Percentiles rank a stretch among this genome's conserved stretches.
Conservation (phyloP, 2,888 invertebrate species). For the Meiosimyza platycephala region DNA sequence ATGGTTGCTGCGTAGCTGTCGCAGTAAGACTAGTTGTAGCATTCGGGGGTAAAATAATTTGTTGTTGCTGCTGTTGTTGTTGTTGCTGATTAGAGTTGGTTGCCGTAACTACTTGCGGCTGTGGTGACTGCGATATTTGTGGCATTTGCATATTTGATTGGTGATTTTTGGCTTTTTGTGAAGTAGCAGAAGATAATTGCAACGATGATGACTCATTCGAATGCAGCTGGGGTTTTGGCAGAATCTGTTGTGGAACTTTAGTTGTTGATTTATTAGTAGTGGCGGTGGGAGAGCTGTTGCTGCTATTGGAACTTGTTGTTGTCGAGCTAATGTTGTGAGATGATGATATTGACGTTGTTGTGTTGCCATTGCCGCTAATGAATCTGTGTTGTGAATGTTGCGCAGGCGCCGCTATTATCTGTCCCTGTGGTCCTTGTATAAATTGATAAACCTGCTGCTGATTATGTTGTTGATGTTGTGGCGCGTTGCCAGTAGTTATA, state of each 20-base stretch:
- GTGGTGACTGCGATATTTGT: slow-evolving; percentile 49
- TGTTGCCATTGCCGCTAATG: slow-evolving; percentile 40
- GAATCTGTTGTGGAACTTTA: slow-evolving; percentile 72
- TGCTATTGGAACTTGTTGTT: slow-evolving; percentile 36
- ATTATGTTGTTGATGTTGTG: slow-evolving; percentile 39
- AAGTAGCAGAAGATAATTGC: slow-evolving; percentile 19
- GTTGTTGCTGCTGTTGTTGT: slow-evolving; percentile 57
- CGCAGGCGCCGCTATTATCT: slow-evolving; percentile 58
- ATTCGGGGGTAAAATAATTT: slow-evolving; percentile 63
- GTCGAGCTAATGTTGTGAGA: slow-evolving; percentile 36
- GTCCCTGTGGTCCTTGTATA: slow-evolving; percentile 62
- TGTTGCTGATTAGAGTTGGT: slow-evolving; percentile 41
- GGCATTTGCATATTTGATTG: slow-evolving; percentile 37
- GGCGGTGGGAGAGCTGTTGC: slow-evolving; percentile 36
- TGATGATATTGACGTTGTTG: slow-evolving; percentile 35
- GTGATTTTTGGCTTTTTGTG: slow-evolving; percentile 46
- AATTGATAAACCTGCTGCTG: slow-evolving; percentile 59
- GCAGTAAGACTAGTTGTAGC: slow-evolving; percentile 51
- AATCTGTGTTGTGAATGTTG: slow-evolving; percentile 51
- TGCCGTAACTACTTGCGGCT: slow-evolving; percentile 55
- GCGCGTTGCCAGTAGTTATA: slow-evolving; percentile 50
- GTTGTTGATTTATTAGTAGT: slow-evolving; percentile 51
- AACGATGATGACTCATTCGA: slow-evolving; percentile 47
- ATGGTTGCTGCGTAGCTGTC: slow-evolving; percentile 58
- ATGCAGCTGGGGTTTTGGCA: slow-evolving; percentile 71